Conservation (phyloP, 2,888 invertebrate species). For the Xestia sexstrigata region DNA sequence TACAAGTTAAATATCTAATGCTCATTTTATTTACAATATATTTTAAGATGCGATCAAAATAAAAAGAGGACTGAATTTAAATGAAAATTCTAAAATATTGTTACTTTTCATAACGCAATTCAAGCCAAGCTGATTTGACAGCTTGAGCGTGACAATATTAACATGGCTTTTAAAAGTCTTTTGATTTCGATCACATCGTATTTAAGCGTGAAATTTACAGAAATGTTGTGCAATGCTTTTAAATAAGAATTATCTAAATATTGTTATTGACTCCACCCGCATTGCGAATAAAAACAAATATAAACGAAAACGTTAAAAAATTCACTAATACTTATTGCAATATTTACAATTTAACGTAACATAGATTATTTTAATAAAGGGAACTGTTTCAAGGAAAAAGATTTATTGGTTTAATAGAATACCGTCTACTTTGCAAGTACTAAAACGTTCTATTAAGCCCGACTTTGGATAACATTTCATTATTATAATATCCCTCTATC, state of each 20-base stretch:
- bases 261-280: slow-evolving; percentile 53
- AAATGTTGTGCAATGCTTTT: not conserved
- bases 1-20: slow-evolving; percentile 20
- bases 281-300: slow-evolving; percentile 51
- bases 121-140: not conserved
- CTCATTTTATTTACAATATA: slow-evolving; percentile 34
- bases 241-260: slow-evolving; percentile 12
- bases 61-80: not conserved
- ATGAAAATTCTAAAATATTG: not conserved
- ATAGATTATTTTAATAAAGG: slow-evolving; percentile 54
- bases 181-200: slow-evolving; percentile 2
- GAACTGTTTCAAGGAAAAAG: slow-evolving; percentile 47
- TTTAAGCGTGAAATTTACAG: not conserved
- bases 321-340: slow-evolving; percentile 66
- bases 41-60: slow-evolving; percentile 8
- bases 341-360: slow-evolving; percentile 69
- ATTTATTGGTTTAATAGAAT: slow-evolving; percentile 49
- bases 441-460: slow-evolving; percentile 71
- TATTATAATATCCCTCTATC: slow-evolving; percentile 64
- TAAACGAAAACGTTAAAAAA: slow-evolving; percentile 52
- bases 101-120: not conserved
- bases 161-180: not conserved
- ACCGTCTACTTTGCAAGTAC: slow-evolving; percentile 61
- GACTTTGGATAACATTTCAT: slow-evolving; percentile 62
- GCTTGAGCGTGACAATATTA: slow-evolving; percentile 2